phyloP scores from a whole-genome alignment of 2,888 invertebrate genomes.

The Magallana nippona region DNA sequence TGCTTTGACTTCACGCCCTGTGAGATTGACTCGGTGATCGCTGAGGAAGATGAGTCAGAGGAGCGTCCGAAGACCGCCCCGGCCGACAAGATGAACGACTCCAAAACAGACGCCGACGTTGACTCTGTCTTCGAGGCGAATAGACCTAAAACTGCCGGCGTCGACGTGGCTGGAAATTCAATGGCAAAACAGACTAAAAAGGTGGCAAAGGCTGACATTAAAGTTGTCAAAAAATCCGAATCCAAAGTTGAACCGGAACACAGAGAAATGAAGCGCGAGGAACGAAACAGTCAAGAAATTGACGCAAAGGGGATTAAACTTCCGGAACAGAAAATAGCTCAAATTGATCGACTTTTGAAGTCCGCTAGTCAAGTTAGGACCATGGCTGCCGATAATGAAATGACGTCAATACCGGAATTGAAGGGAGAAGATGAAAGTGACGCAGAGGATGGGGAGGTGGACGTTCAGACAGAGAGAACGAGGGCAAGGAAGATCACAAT shows the following conservation, averaged over 20 bases:
- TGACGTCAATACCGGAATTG: conserved; percentile 12
- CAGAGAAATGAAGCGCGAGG: conserved; percentile 27
- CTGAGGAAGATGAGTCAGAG: conserved; percentile 47
- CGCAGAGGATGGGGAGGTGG: conserved; percentile 62
- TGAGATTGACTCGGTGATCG: conserved; percentile 54
- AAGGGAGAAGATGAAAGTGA: conserved; percentile 36
- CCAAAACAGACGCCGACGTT: not conserved
- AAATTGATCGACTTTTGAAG: conserved; percentile 39
- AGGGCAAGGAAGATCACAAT: conserved; percentile 59
- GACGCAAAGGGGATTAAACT: conserved; percentile 18
- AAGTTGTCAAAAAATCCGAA: not conserved
- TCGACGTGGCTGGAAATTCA: not conserved
- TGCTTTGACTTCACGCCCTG: conserved; percentile 52
- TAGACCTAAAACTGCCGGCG: conserved; percentile 34
- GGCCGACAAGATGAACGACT: not conserved
- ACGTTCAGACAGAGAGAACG: conserved; percentile 59
- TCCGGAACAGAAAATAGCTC: conserved; percentile 37
- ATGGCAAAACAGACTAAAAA: not conserved
- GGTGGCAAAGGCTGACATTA: not conserved
- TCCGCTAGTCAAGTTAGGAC: conserved; percentile 27
- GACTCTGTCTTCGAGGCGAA: not conserved
- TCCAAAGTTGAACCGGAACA: not conserved
- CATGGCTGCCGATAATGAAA: not conserved
- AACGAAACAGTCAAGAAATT: conserved; percentile 36
- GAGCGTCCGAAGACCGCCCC: conserved; percentile 55